These are phyloP conservation scores for Norana najaformis DNA, from an alignment of 2,888 invertebrate genomes.

Conservation along the genomic window DNA sequence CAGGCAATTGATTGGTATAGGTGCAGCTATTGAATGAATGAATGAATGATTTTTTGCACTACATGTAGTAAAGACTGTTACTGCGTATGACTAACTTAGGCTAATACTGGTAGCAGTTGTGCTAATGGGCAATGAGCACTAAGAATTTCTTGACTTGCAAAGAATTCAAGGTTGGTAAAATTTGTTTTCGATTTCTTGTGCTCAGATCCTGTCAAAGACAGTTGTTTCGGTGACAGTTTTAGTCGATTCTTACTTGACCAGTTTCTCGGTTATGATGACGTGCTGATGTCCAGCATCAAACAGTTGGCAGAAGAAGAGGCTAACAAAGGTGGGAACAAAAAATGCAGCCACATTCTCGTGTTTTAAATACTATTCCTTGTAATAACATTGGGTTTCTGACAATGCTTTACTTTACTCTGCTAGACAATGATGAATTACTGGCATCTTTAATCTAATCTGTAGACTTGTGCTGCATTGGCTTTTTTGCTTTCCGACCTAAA, in stretches of 20 bases:
- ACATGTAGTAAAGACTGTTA: background rate
- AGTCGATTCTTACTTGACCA: conserved; percentile 86
- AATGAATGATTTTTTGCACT: background rate
- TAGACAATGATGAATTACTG: background rate
- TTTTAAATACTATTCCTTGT: background rate
- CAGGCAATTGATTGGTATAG: background rate
- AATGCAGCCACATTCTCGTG: background rate
- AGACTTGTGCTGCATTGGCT: background rate
- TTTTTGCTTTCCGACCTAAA: too few species aligned
- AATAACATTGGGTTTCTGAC: background rate
- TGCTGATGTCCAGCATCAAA: conserved; percentile 94
- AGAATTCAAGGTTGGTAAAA: background rate
- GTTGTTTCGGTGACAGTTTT: conserved; percentile 91
- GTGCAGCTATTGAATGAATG: background rate
- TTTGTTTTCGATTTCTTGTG: background rate
- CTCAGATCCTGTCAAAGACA: conserved; percentile 82
- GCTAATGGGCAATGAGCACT: background rate
- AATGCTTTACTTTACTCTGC: background rate
- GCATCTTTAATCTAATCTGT: background rate
- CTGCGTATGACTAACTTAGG: background rate
- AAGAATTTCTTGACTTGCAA: background rate
- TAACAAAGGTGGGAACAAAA: conserved; percentile 75
- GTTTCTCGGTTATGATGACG: conserved; percentile 93
- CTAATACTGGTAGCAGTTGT: background rate
- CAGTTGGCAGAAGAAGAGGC: conserved; percentile 92